These are phyloP conservation scores for Neolamprologus multifasciatus DNA, from an alignment of 2,797 vertebrate genomes.

Conservation along the genomic window DNA sequence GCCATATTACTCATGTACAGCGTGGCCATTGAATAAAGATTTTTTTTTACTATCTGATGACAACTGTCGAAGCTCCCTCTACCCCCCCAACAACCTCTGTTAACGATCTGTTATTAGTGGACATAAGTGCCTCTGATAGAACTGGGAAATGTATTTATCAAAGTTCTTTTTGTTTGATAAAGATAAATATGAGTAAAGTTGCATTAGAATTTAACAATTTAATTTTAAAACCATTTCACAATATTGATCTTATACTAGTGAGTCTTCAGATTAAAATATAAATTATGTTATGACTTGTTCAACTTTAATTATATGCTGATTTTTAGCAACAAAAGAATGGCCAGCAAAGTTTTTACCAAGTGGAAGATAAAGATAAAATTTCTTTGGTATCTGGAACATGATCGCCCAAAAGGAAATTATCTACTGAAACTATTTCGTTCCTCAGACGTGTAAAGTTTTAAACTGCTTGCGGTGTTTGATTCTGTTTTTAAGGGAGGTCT, in stretches of 20 bases:
- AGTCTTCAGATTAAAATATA: background rate
- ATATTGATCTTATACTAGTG: background rate
- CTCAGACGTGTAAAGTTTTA: background rate
- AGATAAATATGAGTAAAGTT: background rate
- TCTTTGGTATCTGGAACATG: background rate
- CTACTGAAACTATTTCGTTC: background rate
- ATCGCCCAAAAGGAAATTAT: background rate
- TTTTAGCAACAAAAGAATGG: background rate
- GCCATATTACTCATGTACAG: background rate
- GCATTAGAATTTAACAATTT: background rate
- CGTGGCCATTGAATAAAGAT: background rate
- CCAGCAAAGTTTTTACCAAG: background rate
- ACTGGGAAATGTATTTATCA: background rate
- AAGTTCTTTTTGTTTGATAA: background rate
- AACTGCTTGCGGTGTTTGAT: background rate
- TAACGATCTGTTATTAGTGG: background rate
- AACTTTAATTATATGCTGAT: background rate
- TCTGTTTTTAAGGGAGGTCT: background rate
- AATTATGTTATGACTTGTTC: background rate
- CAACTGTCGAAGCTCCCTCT: background rate
- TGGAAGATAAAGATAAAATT: background rate
- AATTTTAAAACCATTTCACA: background rate
- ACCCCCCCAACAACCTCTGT: background rate
- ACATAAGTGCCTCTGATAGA: background rate
- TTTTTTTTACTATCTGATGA: background rate